phyloP scores from a whole-genome alignment of 37 sponge, comb jelly and placozoan genomes.

The Crambe crambe region DNA sequence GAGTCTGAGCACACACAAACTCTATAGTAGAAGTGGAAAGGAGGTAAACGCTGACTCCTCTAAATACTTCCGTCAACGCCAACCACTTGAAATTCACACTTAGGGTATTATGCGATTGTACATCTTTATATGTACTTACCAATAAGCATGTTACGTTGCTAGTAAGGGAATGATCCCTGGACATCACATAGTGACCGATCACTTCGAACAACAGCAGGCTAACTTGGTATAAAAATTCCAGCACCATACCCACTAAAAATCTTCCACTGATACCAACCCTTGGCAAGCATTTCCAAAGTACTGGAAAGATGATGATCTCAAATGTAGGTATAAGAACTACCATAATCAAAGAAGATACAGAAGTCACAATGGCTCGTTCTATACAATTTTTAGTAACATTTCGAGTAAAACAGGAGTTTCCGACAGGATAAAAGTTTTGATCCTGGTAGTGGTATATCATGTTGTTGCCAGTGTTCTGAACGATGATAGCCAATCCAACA shows the following conservation, averaged over 20 bases:
- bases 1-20: background rate
- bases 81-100: background rate
- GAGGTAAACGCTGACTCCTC: background rate
- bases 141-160: background rate
- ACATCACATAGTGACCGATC: background rate
- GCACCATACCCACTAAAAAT: background rate
- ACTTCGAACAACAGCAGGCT: background rate
- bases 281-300: background rate
- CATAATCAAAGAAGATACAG: background rate
- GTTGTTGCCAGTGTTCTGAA: background rate
- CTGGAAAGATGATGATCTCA: background rate
- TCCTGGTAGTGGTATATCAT: background rate
- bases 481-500: background rate
- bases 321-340: background rate
- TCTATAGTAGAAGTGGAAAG: background rate
- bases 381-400: background rate
- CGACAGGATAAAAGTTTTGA: background rate
- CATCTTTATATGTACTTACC: background rate
- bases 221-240: background rate
- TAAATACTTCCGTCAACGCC: background rate
- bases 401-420: background rate
- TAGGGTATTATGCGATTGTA: background rate
- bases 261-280: background rate
- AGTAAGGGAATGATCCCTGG: background rate
- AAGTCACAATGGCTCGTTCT: background rate